Evolutionary conservation across 2,113 vertebrate species (phyloP).

Genomic region (Cyprinodon tularosa): DNA sequence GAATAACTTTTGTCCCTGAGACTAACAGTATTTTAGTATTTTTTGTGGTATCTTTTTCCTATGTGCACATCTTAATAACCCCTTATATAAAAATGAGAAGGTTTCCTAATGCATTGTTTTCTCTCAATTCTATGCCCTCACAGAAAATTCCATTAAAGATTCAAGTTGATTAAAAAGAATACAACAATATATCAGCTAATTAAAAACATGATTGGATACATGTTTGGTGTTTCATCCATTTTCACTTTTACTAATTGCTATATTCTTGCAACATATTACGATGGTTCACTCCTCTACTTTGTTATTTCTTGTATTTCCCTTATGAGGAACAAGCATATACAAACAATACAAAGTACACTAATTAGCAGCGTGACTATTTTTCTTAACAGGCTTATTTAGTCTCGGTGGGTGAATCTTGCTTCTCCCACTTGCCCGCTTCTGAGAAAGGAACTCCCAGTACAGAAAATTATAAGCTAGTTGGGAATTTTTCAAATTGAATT

Average conservation of each 20-base stretch:
- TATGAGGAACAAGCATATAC: constrained; percentile 34
- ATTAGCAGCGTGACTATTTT: constrained; percentile 63
- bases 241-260: constrained; percentile 3
- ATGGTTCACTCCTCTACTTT: constrained; percentile 2
- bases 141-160: not conserved
- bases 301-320: constrained; percentile 8
- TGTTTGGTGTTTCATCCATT: not conserved
- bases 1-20: not conserved
- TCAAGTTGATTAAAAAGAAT: not conserved
- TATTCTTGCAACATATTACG: not conserved
- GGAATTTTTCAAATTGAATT: constrained; percentile 44
- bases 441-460: constrained; percentile 38
- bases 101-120: not conserved
- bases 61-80: not conserved
- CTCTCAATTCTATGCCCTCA: not conserved
- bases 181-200: not conserved
- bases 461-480: constrained; percentile 21
- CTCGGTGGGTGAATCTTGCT: constrained; percentile 58
- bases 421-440: constrained; percentile 50
- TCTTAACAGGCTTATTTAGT: constrained; percentile 45
- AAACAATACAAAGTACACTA: constrained; percentile 54
- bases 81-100: not conserved
- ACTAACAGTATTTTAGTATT: not conserved
- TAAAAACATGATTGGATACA: not conserved
- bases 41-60: not conserved